Percentiles rank a stretch among this genome's conserved stretches.
Evolutionary conservation across 2,113 vertebrate genomes (phyloP).

Genomic region (Equus quagga): DNA sequence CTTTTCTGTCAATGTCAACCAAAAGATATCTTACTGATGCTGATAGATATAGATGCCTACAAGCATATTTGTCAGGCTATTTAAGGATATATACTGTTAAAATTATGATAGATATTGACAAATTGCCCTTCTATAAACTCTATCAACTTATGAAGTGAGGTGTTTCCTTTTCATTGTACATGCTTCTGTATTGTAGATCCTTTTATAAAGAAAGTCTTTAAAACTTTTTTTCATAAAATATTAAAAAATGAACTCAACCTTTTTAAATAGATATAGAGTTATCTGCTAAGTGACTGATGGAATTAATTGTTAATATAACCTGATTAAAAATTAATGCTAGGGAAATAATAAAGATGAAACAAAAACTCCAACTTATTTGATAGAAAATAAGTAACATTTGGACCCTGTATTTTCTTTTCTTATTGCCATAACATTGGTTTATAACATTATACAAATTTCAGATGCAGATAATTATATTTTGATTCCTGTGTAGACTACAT

Average conservation of each 20-base stretch:
- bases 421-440: too few species aligned
- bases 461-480: too few species aligned
- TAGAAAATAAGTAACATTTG: background rate
- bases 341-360: background rate
- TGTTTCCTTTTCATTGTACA: background rate
- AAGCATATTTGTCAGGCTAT: background rate
- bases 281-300: background rate
- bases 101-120: constrained; percentile 10
- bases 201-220: background rate
- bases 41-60: background rate
- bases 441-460: too few species aligned
- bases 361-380: background rate
- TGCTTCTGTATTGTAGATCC: background rate
- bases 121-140: background rate
- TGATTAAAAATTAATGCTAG: constrained; percentile 8
- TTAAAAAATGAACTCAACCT: background rate
- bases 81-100: background rate
- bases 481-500: too few species aligned
- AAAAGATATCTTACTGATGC: background rate
- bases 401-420: background rate
- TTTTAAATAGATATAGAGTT: background rate
- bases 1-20: background rate
- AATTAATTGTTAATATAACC: background rate
- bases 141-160: background rate
- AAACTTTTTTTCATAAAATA: background rate